A percentile compares a stretch with the other conserved stretches of the same genome.
Conservation (phyloP, 2,888 invertebrate genomes). For the Dendrolimus pini region DNA sequence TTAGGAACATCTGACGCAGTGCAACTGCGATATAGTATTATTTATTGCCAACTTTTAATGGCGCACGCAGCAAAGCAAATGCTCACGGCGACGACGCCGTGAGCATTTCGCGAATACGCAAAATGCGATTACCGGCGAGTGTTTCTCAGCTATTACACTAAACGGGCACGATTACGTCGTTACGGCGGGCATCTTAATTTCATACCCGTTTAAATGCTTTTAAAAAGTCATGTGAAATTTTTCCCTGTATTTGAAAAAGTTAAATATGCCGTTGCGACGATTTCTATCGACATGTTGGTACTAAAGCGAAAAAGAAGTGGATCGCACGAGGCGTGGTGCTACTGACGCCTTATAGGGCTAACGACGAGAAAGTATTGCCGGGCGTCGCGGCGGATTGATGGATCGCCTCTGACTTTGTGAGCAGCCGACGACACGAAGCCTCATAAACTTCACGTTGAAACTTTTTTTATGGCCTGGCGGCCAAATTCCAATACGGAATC, state of each 20-base stretch:
- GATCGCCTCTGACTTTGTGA: conserved; percentile 29
- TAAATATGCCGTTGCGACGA: conserved; percentile 65
- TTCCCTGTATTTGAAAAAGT: conserved; percentile 59
- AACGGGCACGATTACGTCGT: conserved; percentile 59
- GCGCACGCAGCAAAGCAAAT: conserved; percentile 39
- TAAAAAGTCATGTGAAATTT: conserved; percentile 52
- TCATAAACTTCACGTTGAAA: too few species aligned
- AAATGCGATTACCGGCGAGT: conserved; percentile 50
- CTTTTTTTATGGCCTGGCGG: too few species aligned
- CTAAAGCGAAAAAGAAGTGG: conserved; percentile 71
- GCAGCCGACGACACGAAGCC: neutral
- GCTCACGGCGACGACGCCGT: conserved; percentile 23
- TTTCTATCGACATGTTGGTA: conserved; percentile 74
- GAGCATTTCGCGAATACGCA: conserved; percentile 58
- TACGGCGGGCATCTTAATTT: conserved; percentile 59
- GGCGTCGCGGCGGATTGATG: conserved; percentile 65
- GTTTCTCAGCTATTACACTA: conserved; percentile 61
- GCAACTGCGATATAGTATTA: conserved; percentile 35
- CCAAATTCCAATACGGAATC: too few species aligned
- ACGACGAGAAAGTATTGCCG: conserved; percentile 74
- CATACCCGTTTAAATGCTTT: conserved; percentile 48
- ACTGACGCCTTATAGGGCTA: conserved; percentile 68
- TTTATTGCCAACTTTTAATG: conserved; percentile 51
- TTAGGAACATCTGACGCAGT: conserved; percentile 35
- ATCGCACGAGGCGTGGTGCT: conserved; percentile 65